Conservation (phyloP, 2,113 vertebrate genomes). For the Ochotona curzoniae region DNA sequence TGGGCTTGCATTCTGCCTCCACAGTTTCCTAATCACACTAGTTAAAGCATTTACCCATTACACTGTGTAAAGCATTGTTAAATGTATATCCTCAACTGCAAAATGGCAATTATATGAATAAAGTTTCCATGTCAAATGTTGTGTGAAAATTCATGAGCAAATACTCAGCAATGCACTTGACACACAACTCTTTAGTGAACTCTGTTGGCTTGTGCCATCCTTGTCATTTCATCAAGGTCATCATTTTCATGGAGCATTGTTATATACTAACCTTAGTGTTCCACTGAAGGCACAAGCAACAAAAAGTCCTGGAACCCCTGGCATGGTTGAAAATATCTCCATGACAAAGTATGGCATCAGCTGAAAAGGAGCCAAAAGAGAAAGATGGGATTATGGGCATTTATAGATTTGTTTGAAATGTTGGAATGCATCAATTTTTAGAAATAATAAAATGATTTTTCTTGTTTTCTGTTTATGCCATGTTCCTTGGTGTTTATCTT, state of each 20-base stretch:
- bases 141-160: neutral
- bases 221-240: neutral
- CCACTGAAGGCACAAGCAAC: conserved; percentile 94
- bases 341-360: conserved; percentile 94
- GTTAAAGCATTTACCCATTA: too few relatives aligned
- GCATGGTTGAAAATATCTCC: conserved; percentile 88
- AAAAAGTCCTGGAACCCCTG: conserved; percentile 92
- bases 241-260: neutral
- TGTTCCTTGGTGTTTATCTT: neutral
- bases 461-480: neutral
- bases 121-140: neutral
- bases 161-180: neutral
- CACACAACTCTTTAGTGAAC: neutral
- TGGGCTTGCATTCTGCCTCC: neutral
- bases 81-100: neutral
- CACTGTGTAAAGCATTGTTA: neutral
- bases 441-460: neutral
- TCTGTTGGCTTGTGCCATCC: rapidly evolving
- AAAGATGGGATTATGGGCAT: neutral
- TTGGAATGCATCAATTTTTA: neutral
- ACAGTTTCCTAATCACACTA: neutral
- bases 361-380: conserved; percentile 72
- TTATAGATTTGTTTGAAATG: neutral
- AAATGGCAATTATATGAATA: neutral
- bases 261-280: conserved; percentile 89